Percentiles rank a stretch among this genome's conserved stretches.
phyloP scores from a whole-genome alignment of 2,113 vertebrate genomes.

The Leptobrachium ailaonicum region DNA sequence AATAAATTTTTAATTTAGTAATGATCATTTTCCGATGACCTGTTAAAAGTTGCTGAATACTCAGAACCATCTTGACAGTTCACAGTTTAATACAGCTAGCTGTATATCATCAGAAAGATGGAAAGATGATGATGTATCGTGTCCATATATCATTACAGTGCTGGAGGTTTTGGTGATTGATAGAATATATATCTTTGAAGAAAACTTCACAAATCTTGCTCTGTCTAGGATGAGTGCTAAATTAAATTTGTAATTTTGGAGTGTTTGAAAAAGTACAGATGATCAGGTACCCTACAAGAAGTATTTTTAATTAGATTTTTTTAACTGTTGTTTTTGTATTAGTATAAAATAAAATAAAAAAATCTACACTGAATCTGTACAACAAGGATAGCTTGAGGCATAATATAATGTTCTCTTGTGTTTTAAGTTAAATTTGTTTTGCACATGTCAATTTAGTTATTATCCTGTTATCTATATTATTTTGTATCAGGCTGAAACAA shows the following conservation, averaged over 20 bases:
- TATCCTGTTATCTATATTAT: no score
- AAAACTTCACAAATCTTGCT: conserved; percentile 12
- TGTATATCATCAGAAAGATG: conserved; percentile 38
- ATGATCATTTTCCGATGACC: conserved; percentile 28
- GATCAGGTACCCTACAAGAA: no score
- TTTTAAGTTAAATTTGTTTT: no score
- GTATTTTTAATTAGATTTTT: no score
- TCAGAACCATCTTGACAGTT: conserved; percentile 28
- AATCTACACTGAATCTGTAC: no score
- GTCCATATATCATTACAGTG: conserved; percentile 31
- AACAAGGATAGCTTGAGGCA: no score
- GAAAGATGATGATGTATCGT: conserved; percentile 23
- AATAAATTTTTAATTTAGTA: conserved; percentile 16
- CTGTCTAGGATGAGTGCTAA: conserved; percentile 1
- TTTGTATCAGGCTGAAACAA: no score
- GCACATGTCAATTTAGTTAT: no score
- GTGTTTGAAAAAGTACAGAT: neutral
- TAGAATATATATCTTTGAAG: conserved; percentile 29
- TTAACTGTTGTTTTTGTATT: no score
- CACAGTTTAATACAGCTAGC: conserved; percentile 8
- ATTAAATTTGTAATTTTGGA: neutral
- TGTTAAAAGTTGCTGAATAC: conserved; percentile 38
- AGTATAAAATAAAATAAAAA: no score
- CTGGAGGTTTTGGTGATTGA: conserved; percentile 27
- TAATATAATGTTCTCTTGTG: no score